Evolutionary conservation across 2,888 invertebrate species (phyloP).

Genomic region (Meiosimyza platycephala): DNA sequence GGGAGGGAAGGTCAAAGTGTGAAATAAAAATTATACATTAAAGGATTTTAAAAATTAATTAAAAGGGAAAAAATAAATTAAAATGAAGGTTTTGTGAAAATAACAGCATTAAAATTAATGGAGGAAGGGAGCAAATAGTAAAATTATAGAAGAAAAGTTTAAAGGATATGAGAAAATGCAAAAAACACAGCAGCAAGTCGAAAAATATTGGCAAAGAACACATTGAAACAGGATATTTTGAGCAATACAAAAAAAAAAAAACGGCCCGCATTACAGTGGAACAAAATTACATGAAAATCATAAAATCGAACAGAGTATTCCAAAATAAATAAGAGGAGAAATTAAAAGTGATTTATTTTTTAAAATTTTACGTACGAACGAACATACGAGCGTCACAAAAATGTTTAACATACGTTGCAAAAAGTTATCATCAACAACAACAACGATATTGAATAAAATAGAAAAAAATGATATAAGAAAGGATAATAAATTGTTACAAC

Average conservation of each 20-base stretch:
- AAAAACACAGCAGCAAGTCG: neutral
- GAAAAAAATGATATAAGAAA: conserved; percentile 29
- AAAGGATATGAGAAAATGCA: neutral
- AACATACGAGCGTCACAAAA: conserved; percentile 30
- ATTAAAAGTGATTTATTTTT: conserved; percentile 35
- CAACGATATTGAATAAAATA: conserved; percentile 31
- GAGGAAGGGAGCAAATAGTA: neutral
- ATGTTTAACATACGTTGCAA: conserved; percentile 17
- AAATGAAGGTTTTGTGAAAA: neutral
- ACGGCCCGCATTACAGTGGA: conserved; percentile 35
- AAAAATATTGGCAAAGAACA: neutral
- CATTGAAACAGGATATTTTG: neutral
- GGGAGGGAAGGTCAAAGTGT: too few relatives aligned
- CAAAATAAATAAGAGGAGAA: conserved; percentile 21
- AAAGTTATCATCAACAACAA: conserved; percentile 24
- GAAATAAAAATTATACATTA: neutral
- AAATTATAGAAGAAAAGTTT: neutral
- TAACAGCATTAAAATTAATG: neutral
- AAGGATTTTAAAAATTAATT: neutral
- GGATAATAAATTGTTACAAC: conserved; percentile 47
- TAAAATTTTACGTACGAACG: conserved; percentile 39
- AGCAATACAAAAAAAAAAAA: conserved; percentile 6
- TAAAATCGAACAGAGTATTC: conserved; percentile 23
- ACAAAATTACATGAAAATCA: neutral
- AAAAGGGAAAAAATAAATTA: neutral